phyloP scores from a whole-genome alignment of 2,888 invertebrate genomes.

The Diadegma fenestrale region DNA sequence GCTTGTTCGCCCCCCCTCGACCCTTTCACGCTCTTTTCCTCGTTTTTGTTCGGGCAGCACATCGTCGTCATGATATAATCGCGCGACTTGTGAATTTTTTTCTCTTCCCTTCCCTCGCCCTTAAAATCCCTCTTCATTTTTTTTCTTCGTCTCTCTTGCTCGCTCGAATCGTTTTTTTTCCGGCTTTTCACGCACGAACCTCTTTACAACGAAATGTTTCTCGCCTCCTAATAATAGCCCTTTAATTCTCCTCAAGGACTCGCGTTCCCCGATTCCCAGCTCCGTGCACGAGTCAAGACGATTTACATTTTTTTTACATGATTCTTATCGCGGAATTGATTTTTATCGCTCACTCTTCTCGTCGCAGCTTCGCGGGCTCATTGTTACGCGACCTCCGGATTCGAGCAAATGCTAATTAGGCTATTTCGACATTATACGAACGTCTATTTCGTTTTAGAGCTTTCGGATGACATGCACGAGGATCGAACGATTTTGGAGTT shows the following conservation, averaged over 20 bases:
- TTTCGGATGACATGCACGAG: neutral
- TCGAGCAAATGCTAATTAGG: neutral
- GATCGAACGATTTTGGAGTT: too few species aligned
- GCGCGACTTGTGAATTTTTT: neutral
- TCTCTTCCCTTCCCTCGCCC: neutral
- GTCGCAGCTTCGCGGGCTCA: neutral
- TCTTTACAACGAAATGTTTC: constrained; percentile 5
- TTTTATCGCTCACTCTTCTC: neutral
- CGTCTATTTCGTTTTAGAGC: neutral
- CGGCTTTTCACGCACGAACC: constrained; percentile 11
- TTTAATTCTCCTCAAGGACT: constrained; percentile 12
- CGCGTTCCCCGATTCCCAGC: neutral
- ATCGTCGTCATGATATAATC: constrained; percentile 30
- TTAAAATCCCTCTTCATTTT: neutral
- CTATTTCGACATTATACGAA: neutral
- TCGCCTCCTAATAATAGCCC: neutral
- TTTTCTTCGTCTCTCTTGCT: neutral
- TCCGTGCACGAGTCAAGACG: neutral
- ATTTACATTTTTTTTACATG: constrained; percentile 19
- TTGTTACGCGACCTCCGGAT: neutral
- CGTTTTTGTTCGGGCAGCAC: constrained; percentile 1
- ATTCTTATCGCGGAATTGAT: constrained; percentile 21
- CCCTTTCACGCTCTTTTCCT: constrained; percentile 20
- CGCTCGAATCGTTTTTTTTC: neutral
- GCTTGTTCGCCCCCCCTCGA: neutral